Base-by-base conservation (phyloP, 1,140 invertebrate species). In the Carposina sasakii region DNA sequence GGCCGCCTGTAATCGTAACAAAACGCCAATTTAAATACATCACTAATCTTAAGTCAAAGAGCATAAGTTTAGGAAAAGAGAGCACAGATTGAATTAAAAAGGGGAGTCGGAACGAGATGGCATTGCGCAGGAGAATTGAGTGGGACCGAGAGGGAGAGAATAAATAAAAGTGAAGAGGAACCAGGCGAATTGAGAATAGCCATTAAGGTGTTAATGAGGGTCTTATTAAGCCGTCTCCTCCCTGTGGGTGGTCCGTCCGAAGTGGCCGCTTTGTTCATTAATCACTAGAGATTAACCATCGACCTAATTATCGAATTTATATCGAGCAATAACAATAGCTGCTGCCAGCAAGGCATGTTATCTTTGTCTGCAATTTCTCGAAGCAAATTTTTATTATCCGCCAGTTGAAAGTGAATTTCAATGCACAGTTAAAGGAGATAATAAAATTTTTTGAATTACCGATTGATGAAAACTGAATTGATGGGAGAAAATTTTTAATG, bases 201-300 rank as follows among this genome's bases (percentile, higher is more conserved):
- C 73, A 78, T 78, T 72, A 78, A 79, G 76, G 78, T 82, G 78
- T 78, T 79, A 82, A 82, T 82, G 71, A 79, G 76, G 67, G 72
- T 71, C 75, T 76, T 82, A 82, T 82, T 78, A 79, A 82, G 78
- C 72, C 73, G 74, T 82, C 71, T 76, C 62, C 68, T 70, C 71
- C 67, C 67, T 16, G 67, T 82, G 78, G 76, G 78, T 82, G 78
- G 78, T 78, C 77, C 54, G 54, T 52, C 54, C 60, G 58, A 60
- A 62, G 54, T 60, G 59, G 47, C 63, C 61, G 47, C 60, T 71
- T 74, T 70, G 67, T 74, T 69, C 72, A 75, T 76, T 82, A 77
- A 82, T 79, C 74, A 72, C 49, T 51, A 50, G 57, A 58, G 68
- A 67, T 73, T 71, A 63, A 71, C 52, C 63, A 62, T 56, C 58